Base-by-base conservation (phyloP, 2,113 vertebrate species). In the Meles meles region DNA sequence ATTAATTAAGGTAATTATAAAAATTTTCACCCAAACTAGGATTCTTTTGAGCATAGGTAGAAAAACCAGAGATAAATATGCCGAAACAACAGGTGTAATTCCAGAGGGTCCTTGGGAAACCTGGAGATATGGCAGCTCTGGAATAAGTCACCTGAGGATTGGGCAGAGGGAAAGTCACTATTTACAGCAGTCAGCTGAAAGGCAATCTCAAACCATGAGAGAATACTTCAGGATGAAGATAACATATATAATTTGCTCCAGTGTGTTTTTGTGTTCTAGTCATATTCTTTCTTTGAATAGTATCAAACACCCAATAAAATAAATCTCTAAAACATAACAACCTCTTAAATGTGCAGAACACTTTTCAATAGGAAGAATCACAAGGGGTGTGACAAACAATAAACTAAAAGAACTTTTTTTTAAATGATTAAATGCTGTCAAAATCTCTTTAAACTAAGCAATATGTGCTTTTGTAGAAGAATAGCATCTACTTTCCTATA, bases 361-460 rank as follows among this genome's bases (percentile, higher is more conserved):
- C 7, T 90, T 42, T 90, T 47, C 7, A 37, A 9, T 0, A 23
- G 15, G 91, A 82, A 88, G 65, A 91, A 63, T 44, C 10, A 0
- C 8, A 92, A 77, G 69, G n/a, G 3, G 11, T 44, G 7, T 96
- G 72, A 20, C 27, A 96, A 90, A 90, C 2, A 59, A 31, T 39
- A 87, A 88, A 88, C 29, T 42, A n/a, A 90, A 93, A 72, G 17
- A 37, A 3, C 4, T 61, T 80, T 9, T 7, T 7, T 31, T 31
- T 29, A 67, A 69, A 69, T 6, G 72, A 69, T 11, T 76, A 71
- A 94, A 63, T 61, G 55, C 23, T 74, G 7, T 11, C 13, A 80
- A 47, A 81, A 84, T 59, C 37, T 86, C 65, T 95, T 92, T 25
- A 42, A 63, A 89, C 65, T 74, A 85, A 96, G 21, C 63, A 86